Base-by-base conservation (phyloP, 2,888 invertebrate species). In the Schizaphis graminum region DNA sequence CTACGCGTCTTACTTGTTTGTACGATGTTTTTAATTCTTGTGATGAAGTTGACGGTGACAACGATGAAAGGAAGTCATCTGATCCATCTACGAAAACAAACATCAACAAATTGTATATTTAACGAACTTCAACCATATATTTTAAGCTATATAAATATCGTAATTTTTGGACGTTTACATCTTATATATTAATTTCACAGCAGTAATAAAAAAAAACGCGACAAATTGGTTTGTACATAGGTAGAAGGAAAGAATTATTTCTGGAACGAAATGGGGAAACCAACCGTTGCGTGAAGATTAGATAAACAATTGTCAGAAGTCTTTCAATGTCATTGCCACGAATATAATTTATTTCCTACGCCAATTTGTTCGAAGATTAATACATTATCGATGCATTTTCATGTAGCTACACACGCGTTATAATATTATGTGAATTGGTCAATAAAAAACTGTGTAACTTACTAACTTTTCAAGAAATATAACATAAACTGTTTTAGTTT, bases 1-100 rank as follows among this genome's bases (percentile, higher is more conserved):
- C 47, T 13, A 90, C 35, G n/a, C 53, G 53, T 21, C 53, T 88
- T 41, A 94, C 94, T 88, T 92, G 92, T 93, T 95, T 95, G 92
- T 91, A 92, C 11, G 94, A 92, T 53, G 94, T 91, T 89, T 94
- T 95, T 47, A 95, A 57, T 86, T 95, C 95, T n/a, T 93, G 94
- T 0, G 95, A 95, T 0, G 95, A 95, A 77, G 94, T 94, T 56
- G 95, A 93, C n/a, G 95, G 94, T 28, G 94, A 88, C 91, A 93
- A 26, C 85, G 93, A 90, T 28, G 93, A 85, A 35, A 89, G 85
- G 61, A 93, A 93, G 28, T 93, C 93, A 35, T 93, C 93, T 7
- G 93, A 93, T 49, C 93, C 90, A 47, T 93, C 93, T 93, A 35
- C n/a, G 13, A 86, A 91, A 84, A 94, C 56, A 87, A 88, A 94